Evolutionary conservation across 2,888 invertebrate species (phyloP), one percentile per base, ranked within the genome.

Genomic region (Melikaiella ostensackeni): DNA sequence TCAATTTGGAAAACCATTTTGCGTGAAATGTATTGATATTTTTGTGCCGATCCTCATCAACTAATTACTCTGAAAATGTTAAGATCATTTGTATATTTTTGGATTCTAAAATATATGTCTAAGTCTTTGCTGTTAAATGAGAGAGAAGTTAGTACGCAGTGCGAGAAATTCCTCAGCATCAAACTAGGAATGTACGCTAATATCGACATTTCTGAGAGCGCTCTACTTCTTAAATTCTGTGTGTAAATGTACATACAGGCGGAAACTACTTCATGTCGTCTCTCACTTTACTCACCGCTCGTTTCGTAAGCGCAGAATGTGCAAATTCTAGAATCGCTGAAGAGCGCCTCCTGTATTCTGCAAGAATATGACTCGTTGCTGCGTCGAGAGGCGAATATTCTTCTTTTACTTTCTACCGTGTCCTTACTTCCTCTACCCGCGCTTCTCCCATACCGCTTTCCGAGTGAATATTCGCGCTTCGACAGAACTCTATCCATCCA

Each of bases 391-490:
- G n/a, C n/a, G 3, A 50, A 50, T 50, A n/a, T n/a, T n/a, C 50
- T 50, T 50, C n/a, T 50, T n/a, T 50, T n/a, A n/a, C n/a, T 50
- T n/a, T 50, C n/a, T n/a, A n/a, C n/a, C 9, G 1, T 2, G 8
- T 50, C 50, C 50, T n/a, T 50, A 16, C 50, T n/a, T n/a, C n/a
- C n/a, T n/a, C 9, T 3, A 0, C 50, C 50, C 50, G 6, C 50
- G 3, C 9, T 50, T 50, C 2, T 2, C 50, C n/a, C n/a, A 50
- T 50, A 50, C n/a, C n/a, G 3, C 50, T 1, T 16, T n/a, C 50
- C n/a, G n/a, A 50, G 50, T 50, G 50, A 50, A 50, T 50, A 50
- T 50, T 50, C 50, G 50, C n/a, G 50, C n/a, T 50, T n/a, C n/a
- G 50, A 50, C 50, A 50, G 50, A 50, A 50, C n/a, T 50, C 50